Percentiles rank a stretch among this genome's conserved stretches.
phyloP scores from a whole-genome alignment of 2,888 invertebrate species.

The Nysson spinosus region DNA sequence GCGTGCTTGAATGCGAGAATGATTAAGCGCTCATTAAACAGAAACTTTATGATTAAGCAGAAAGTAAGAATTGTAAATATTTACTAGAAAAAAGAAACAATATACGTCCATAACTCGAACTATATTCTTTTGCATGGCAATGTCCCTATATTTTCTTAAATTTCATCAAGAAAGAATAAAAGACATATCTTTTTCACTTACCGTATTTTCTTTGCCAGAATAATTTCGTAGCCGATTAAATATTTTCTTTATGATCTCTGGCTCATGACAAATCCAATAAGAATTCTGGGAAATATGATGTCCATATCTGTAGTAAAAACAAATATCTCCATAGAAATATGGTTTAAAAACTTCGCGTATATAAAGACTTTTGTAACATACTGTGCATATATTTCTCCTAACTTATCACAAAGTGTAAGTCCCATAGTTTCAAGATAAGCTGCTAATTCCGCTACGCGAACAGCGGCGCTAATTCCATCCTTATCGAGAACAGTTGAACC shows the following conservation, averaged over 20 bases:
- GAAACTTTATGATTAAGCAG: background rate
- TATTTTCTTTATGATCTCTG: constrained; percentile 83
- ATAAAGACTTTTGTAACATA: constrained; percentile 70
- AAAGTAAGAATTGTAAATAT: too few species aligned
- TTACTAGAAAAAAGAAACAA: too few species aligned
- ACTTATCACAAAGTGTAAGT: constrained; percentile 81
- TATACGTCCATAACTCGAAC: too few species aligned
- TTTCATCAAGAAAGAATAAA: too few species aligned
- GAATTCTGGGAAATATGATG: constrained; percentile 92
- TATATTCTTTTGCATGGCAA: too few species aligned
- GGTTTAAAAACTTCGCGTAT: constrained; percentile 1
- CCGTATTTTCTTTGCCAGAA: constrained; percentile 80
- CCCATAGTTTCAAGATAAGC: constrained; percentile 83
- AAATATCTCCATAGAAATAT: background rate
- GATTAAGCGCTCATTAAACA: constrained; percentile 17
- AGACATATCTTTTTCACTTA: constrained; percentile 72
- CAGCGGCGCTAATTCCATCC: constrained; percentile 96
- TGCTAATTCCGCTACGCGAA: constrained; percentile 87
- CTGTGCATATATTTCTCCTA: constrained; percentile 87
- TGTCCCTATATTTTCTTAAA: too few species aligned
- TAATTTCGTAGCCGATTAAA: constrained; percentile 91
- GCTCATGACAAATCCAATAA: constrained; percentile 92
- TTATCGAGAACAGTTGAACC: constrained; percentile 94
- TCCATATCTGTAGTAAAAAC: constrained; percentile 83
- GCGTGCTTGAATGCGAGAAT: background rate